Percentiles rank a stretch among this genome's conserved stretches.
Conservation (phyloP, 64 coral and sea anemone species). For the Actinia equina region DNA sequence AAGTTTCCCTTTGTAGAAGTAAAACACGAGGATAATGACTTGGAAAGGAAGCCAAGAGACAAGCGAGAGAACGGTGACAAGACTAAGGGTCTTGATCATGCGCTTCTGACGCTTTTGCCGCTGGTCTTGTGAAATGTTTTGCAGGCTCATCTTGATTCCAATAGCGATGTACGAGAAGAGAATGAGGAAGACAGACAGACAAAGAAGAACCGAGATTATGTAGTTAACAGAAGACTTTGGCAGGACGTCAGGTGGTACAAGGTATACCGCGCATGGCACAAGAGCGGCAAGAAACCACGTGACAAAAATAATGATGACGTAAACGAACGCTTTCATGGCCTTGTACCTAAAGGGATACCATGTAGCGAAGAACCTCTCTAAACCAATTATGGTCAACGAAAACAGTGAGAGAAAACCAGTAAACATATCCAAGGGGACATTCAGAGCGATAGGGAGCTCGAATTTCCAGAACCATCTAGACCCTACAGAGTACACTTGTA, state of each 20-base stretch:
- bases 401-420: slow-evolving; percentile 26
- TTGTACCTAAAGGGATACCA: slow-evolving; percentile 15
- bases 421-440: slow-evolving; percentile 24
- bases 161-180: neutral
- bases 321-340: neutral
- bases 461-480: neutral
- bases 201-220: neutral
- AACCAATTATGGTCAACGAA: slow-evolving; percentile 1
- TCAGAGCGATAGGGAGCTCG: neutral
- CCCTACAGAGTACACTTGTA: neutral
- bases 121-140: too few species aligned
- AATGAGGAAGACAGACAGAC: slow-evolving; percentile 6
- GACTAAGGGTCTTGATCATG: neutral
- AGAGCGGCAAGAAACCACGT: slow-evolving; percentile 14
- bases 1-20: neutral
- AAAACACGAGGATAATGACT: slow-evolving; percentile 28
- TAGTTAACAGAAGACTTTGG: neutral
- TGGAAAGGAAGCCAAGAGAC: slow-evolving; percentile 51
- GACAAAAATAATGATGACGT: neutral
- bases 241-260: neutral
- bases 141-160: neutral
- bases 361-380: slow-evolving; percentile 17
- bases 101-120: neutral
- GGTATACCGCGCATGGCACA: neutral
- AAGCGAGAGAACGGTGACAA: slow-evolving; percentile 19